These are phyloP conservation scores for Dicrostonyx torquatus DNA, from an alignment of 2,797 vertebrate species.

Conservation along the genomic window DNA sequence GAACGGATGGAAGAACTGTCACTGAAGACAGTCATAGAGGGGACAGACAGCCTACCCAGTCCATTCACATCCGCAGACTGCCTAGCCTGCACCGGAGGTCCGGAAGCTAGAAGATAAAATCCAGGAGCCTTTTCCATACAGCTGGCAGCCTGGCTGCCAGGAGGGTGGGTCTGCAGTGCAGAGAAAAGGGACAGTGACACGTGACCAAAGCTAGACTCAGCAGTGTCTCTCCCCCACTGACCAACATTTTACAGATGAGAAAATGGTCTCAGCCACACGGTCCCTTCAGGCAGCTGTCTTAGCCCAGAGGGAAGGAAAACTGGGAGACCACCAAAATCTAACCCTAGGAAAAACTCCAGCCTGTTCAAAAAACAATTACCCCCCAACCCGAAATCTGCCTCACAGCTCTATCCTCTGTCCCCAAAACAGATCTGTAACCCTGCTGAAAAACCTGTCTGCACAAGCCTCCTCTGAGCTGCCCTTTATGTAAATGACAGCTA, in stretches of 20 bases:
- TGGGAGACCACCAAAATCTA: background rate
- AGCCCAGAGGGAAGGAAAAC: background rate
- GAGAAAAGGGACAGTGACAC: background rate
- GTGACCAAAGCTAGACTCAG: background rate
- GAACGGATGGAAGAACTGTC: rapidly evolving
- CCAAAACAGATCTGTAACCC: conserved; percentile 25
- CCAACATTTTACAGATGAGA: conserved; percentile 78
- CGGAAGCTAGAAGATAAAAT: background rate
- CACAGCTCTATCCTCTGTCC: conserved; percentile 36
- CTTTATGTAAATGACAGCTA: background rate
- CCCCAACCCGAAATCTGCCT: background rate
- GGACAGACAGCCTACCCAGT: background rate
- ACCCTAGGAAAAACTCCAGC: background rate
- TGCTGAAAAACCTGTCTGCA: background rate
- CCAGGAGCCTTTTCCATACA: background rate
- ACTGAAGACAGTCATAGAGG: background rate
- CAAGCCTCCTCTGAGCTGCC: background rate
- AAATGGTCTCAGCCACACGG: conserved; percentile 10
- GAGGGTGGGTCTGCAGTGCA: rapidly evolving
- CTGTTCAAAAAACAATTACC: background rate
- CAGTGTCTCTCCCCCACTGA: background rate
- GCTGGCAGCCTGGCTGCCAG: background rate
- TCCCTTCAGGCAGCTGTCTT: background rate
- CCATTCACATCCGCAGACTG: background rate
- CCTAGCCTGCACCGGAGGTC: background rate